Conservation (phyloP, 2,888 invertebrate genomes). For the Caenorhabditis zanzibari region DNA sequence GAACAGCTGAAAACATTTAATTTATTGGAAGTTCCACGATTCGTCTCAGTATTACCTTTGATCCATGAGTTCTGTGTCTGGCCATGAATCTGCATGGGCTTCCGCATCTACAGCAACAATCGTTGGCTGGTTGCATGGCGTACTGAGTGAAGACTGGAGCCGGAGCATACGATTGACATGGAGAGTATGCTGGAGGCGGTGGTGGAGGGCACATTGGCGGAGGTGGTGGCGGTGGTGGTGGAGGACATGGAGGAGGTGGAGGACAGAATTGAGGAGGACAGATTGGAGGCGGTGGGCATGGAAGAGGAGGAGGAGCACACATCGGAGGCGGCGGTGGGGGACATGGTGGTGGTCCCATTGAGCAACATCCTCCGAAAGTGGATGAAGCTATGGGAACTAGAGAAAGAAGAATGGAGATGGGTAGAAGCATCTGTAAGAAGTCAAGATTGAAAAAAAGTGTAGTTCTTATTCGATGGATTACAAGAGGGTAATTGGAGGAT, state of each 20-base stretch:
- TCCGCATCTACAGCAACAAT: constrained; percentile 81
- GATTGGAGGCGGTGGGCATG: constrained; percentile 79
- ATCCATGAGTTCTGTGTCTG: constrained; percentile 79
- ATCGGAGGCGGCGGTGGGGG: constrained; percentile 68
- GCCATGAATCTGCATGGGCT: constrained; percentile 78
- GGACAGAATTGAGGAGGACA: constrained; percentile 81
- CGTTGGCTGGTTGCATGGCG: constrained; percentile 75
- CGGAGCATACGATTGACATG: constrained; percentile 64
- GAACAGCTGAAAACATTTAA: constrained; percentile 65
- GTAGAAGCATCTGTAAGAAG: constrained; percentile 48
- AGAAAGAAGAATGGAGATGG: constrained; percentile 54
- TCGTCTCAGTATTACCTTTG: constrained; percentile 59
- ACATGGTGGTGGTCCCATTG: constrained; percentile 69
- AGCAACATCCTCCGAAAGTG: constrained; percentile 72
- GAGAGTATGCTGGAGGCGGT: constrained; percentile 71
- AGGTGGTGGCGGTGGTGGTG: constrained; percentile 79
- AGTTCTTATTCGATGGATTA: constrained; percentile 24
- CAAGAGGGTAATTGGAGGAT: constrained; percentile 34
- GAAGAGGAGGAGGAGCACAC: constrained; percentile 74
- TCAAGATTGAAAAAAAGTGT: constrained; percentile 15
- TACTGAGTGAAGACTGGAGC: constrained; percentile 66
- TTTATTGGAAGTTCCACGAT: not conserved
- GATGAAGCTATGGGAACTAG: constrained; percentile 51
- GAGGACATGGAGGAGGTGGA: constrained; percentile 78
- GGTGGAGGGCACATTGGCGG: constrained; percentile 78